Evolutionary conservation across 2,888 invertebrate genomes (phyloP).

Genomic region (Eristalis pertinax): DNA sequence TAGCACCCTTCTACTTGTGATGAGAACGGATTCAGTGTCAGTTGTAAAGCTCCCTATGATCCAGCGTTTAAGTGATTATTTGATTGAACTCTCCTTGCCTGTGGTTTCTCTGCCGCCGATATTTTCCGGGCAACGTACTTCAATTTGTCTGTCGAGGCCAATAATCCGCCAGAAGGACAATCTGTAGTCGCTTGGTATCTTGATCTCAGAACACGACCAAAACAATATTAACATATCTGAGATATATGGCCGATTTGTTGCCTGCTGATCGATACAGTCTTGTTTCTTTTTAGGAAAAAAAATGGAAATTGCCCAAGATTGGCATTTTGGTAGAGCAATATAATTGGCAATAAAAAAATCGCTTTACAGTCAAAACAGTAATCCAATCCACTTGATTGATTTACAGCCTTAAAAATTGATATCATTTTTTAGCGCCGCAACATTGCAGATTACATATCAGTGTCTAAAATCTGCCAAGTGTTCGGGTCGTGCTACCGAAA

Average conservation of each 20-base stretch:
- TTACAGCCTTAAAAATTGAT: not conserved
- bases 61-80: too few relatives aligned
- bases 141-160: too few relatives aligned
- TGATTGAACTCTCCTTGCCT: too few relatives aligned
- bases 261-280: not conserved
- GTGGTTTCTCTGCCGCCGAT: too few relatives aligned
- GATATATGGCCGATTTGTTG: not conserved
- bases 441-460: constrained; percentile 4
- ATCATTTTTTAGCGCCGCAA: constrained; percentile 18
- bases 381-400: constrained; percentile 11
- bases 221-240: not conserved
- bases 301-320: not conserved
- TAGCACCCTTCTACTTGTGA: too few relatives aligned
- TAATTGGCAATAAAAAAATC: not conserved
- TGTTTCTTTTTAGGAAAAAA: not conserved
- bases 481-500: constrained; percentile 1
- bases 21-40: too few relatives aligned
- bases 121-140: too few relatives aligned
- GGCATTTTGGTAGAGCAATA: not conserved
- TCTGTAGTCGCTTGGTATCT: too few relatives aligned
- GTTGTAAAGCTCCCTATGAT: too few relatives aligned
- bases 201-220: not conserved
- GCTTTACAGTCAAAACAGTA: constrained; percentile 26
- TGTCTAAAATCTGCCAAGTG: not conserved
- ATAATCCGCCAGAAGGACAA: too few relatives aligned